Conservation (phyloP, 2,113 vertebrate species). For the Vimba vimba region DNA sequence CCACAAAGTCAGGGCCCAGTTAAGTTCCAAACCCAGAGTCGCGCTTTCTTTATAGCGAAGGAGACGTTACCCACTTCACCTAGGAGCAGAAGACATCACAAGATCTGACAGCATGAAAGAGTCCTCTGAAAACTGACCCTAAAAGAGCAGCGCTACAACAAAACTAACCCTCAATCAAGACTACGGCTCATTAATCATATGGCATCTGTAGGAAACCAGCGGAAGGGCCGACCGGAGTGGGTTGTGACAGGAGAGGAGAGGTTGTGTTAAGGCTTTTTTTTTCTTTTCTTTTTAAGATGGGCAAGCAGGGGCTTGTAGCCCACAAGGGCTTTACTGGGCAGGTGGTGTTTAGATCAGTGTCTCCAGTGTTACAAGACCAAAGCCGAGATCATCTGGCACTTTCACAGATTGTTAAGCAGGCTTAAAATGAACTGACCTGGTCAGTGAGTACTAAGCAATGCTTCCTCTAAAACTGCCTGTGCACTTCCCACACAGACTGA, state of each 20-base stretch:
- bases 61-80: constrained; percentile 56
- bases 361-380: constrained; percentile 24
- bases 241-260: constrained; percentile 16
- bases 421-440: constrained; percentile 16
- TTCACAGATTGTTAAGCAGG: constrained; percentile 27
- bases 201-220: constrained; percentile 50
- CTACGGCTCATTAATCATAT: constrained; percentile 55
- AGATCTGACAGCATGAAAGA: constrained; percentile 55
- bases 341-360: constrained; percentile 31
- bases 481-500: not conserved
- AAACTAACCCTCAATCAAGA: constrained; percentile 51
- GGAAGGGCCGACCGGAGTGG: constrained; percentile 27
- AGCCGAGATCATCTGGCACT: constrained; percentile 18
- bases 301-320: constrained; percentile 6
- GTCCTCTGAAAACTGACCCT: constrained; percentile 44
- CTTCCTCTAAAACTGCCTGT: not conserved
- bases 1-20: constrained; percentile 51
- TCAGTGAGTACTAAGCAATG: constrained; percentile 2
- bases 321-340: constrained; percentile 10
- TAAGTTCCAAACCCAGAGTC: constrained; percentile 52
- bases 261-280: constrained; percentile 2
- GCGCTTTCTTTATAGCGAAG: constrained; percentile 35
- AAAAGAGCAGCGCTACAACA: constrained; percentile 52
- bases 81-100: constrained; percentile 46
- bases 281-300: constrained; percentile 45